Base-by-base conservation (phyloP, 2,888 invertebrate species). In the Caenorhabditis sp. region DNA sequence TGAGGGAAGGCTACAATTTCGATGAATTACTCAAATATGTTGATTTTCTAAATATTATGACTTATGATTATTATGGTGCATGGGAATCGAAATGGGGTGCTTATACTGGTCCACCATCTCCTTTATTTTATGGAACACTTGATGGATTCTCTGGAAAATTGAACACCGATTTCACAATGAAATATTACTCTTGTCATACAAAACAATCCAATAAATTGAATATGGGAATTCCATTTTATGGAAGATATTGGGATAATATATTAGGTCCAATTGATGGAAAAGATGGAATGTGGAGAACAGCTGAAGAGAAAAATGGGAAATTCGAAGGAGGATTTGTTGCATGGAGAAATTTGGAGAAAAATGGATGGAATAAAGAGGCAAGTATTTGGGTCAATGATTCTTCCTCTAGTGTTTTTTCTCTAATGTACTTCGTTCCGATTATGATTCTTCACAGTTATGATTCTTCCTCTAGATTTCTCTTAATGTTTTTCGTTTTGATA, bases 11-110 rank as follows among this genome's bases (percentile, higher is more conserved):
- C 54, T 87, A 82, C 66, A 87, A 87, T 59, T 76, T 87, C 17
- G 72, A 80, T 0, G 77, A 76, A 27, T 63, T 87, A 14, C 65
- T 87, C 26, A 76, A 84, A 38, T 77, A 84, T 60, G 83, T 75
- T 17, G 86, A 88, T 66, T 88, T 84, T 69, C 84, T 87, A n/a
- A 88, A 87, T 57, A 82, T 87, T 7, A 86, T 88, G 86, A 82
- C 84, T 10, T 88, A 87, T 61, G 87, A 88, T 68, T 88, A 84
- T 72, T 87, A 84, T 68, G 87, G 87, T 8, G 84, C 87, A 0
- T 87, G 87, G 86, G 70, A 78, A 21, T 78, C 78, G 21, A 83
- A 85, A 61, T 85, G 85, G 85, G 86, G 87, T 26, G 85, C 85
- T 1, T 86, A 81, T 65, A 87, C 87, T 1, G 87, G 87, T 1